These are phyloP conservation scores for Temnothorax curvispinosus DNA, from an alignment of 1,140 invertebrate species.

Conservation along the genomic window DNA sequence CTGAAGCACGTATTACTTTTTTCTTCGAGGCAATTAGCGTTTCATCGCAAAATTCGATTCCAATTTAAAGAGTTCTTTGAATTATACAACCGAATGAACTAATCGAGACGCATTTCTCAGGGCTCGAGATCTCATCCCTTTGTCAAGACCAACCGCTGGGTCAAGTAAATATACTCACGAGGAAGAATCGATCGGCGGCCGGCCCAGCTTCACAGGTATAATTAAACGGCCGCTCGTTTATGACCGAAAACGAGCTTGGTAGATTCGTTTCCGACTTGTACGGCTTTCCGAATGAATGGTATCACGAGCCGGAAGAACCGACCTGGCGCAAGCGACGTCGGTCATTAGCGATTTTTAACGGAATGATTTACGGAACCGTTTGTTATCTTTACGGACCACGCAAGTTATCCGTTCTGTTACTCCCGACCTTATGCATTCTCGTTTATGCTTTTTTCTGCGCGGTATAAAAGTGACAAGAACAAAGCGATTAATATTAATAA, in stretches of 20 bases:
- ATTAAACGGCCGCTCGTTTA: conserved; percentile 25
- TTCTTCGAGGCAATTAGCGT: neutral
- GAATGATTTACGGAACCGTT: conserved; percentile 10
- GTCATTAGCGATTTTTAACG: conserved; percentile 26
- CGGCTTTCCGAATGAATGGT: conserved; percentile 13
- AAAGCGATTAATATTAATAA: conserved; percentile 46
- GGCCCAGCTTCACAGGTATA: neutral
- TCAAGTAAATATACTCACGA: neutral
- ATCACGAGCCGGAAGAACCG: neutral
- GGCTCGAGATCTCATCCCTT: neutral
- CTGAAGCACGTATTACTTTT: neutral
- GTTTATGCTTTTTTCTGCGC: neutral
- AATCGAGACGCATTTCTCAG: conserved; percentile 19
- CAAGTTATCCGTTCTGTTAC: neutral
- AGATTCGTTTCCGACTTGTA: neutral
- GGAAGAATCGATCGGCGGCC: neutral
- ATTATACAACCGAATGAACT: neutral
- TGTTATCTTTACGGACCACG: conserved; percentile 12
- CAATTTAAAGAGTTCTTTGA: neutral
- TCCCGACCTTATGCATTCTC: conserved; percentile 6
- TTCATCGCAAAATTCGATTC: neutral
- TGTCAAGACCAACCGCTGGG: neutral
- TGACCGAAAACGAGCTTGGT: conserved; percentile 12
- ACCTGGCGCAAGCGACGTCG: neutral
- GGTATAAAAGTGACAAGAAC: neutral